Conservation (phyloP, 1,140 invertebrate species). For the Pantala flavescens region DNA sequence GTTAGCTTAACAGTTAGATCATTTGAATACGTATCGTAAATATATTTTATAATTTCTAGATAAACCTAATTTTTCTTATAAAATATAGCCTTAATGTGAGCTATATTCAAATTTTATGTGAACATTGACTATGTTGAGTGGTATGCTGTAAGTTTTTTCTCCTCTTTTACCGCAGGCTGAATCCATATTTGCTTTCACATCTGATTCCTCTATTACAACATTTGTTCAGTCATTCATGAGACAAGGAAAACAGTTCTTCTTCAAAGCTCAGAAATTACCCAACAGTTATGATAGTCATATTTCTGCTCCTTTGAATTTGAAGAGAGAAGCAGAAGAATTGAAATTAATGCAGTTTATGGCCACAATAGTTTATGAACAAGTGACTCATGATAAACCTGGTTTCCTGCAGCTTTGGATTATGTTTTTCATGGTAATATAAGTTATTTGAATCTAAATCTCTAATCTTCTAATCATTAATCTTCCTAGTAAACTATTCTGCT, state of each 20-base stretch:
- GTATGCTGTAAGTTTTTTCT: no score
- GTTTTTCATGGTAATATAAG: neutral
- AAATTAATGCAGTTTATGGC: neutral
- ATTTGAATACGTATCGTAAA: no score
- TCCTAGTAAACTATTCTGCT: no score
- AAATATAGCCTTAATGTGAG: no score
- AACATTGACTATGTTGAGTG: no score
- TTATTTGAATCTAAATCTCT: neutral
- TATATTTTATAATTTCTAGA: no score
- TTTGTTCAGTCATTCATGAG: neutral
- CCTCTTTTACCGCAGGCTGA: neutral
- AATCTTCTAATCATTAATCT: neutral
- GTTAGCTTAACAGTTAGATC: no score
- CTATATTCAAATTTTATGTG: no score
- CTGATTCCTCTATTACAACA: neutral
- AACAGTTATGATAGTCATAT: neutral
- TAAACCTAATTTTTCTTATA: no score
- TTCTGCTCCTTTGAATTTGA: neutral
- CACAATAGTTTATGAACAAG: neutral
- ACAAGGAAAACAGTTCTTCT: neutral
- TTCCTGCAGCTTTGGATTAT: neutral
- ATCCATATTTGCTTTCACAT: neutral
- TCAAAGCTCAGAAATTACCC: neutral
- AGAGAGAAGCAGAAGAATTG: neutral
- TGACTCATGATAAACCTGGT: neutral